Evolutionary conservation across 2,113 vertebrate species (phyloP).

Genomic region (Eonycteris spelaea): DNA sequence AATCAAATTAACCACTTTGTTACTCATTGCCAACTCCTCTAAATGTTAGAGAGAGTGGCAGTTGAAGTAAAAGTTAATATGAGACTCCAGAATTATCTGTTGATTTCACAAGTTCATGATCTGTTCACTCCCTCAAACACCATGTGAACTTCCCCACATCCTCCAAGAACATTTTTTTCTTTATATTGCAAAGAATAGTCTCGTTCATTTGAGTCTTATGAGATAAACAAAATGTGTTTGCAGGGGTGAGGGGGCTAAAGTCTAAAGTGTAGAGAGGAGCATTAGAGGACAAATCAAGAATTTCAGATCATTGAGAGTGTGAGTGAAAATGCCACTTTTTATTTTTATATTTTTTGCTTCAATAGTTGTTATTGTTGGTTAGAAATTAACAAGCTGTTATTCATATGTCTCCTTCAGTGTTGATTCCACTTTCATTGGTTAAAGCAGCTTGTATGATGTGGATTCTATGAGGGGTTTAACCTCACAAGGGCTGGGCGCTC

Average conservation of each 20-base stretch:
- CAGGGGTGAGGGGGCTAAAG: not conserved
- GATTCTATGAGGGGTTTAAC: slow-evolving; percentile 15
- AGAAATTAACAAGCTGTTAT: slow-evolving; percentile 38
- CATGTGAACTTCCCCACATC: not conserved
- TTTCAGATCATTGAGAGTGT: not conserved
- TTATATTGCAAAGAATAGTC: not conserved
- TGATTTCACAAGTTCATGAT: not conserved
- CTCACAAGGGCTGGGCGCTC: not conserved
- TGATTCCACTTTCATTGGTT: not conserved
- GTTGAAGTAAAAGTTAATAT: not conserved
- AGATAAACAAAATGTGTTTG: not conserved
- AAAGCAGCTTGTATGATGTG: slow-evolving; percentile 42
- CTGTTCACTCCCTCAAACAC: not conserved
- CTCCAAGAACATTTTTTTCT: not conserved
- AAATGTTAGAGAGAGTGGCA: not conserved
- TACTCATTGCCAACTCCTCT: not conserved
- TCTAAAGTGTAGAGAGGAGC: not conserved
- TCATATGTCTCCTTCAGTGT: not conserved
- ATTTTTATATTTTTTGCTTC: not conserved
- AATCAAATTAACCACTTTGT: not conserved
- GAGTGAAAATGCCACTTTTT: not conserved
- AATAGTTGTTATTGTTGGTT: slow-evolving; percentile 23
- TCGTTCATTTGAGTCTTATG: not conserved
- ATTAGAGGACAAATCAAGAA: not conserved
- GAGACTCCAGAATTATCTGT: not conserved